Evolutionary conservation across 2,888 invertebrate species (phyloP), one percentile per base, ranked within the genome.

Genomic region (Stomorhina lunata): DNA sequence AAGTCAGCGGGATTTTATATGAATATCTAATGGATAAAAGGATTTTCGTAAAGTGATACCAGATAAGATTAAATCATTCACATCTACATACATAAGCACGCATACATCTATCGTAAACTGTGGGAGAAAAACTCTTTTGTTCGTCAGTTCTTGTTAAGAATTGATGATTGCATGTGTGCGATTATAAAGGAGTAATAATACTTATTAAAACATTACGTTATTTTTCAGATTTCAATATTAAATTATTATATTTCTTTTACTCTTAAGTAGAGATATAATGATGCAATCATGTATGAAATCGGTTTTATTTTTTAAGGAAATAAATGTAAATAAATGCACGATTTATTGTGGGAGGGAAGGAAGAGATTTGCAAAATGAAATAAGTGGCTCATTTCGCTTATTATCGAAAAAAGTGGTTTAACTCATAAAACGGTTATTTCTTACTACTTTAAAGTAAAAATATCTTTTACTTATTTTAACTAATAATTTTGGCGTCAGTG

Each of bases 11-110:
- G 77, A 81, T 81, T 77, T 73, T 17, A 68, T 68, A 76, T 55
- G 81, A 68, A 81, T 77, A 73, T 77, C 37, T 65, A 72, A 81
- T 72, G 81, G 71, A 81, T 81, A 61, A 81, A 81, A 68, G 76
- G 81, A 81, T 81, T 81, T 77, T 63, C 43, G 17, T 55, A 72
- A 53, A 81, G 45, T 66, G 81, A 77, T 77, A 61, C 32, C 40
- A 57, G 43, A 71, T 66, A 25, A 65, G 55, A 69, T 61, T 25
- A 48, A 20, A 65, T 73, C 17, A 15, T n/a, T n/a, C n/a, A n/a
- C n/a, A n/a, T n/a, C n/a, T n/a, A n/a, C n/a, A n/a, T n/a, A n/a
- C n/a, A n/a, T n/a, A n/a, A n/a, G n/a, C n/a, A n/a, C n/a, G n/a
- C n/a, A n/a, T n/a, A n/a, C n/a, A n/a, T n/a, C n/a, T n/a, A n/a